A percentile compares a stretch with the other conserved stretches of the same genome.
Evolutionary conservation across 1,140 invertebrate species (phyloP).

Genomic region (Druon quercuslanigerum): DNA sequence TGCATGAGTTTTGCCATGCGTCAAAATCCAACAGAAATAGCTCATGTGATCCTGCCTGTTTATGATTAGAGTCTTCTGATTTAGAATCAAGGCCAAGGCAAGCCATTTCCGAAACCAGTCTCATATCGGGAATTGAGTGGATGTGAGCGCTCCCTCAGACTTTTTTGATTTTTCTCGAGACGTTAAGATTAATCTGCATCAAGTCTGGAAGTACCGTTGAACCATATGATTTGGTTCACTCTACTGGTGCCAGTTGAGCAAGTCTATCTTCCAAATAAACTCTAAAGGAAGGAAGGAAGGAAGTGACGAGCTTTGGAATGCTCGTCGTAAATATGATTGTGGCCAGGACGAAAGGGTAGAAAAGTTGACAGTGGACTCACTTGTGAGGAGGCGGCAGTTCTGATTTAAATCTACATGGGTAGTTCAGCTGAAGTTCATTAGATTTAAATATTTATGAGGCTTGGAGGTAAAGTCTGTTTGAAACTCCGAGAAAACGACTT

Average conservation of each 20-base stretch:
- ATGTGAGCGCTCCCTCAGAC: neutral
- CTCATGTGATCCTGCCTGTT: too few species aligned
- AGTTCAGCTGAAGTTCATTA: slow-evolving; percentile 59
- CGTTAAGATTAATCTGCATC: neutral
- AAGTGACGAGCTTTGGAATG: neutral
- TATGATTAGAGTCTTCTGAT: too few species aligned
- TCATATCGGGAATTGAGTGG: too few species aligned
- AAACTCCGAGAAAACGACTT: slow-evolving; percentile 55
- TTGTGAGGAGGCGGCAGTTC: slow-evolving; percentile 22
- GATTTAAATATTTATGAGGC: slow-evolving; percentile 67
- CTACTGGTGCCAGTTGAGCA: neutral
- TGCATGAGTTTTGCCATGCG: too few species aligned
- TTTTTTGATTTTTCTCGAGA: neutral
- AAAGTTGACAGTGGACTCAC: neutral
- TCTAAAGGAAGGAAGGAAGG: slow-evolving; percentile 4
- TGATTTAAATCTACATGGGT: slow-evolving; percentile 60
- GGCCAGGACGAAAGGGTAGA: neutral
- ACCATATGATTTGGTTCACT: slow-evolving; percentile 11
- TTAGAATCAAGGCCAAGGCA: too few species aligned
- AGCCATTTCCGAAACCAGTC: too few species aligned
- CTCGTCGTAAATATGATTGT: slow-evolving; percentile 4
- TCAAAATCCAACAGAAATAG: too few species aligned
- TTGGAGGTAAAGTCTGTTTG: slow-evolving; percentile 55
- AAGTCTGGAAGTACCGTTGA: neutral
- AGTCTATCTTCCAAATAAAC: slow-evolving; percentile 1